phyloP scores from a whole-genome alignment of 1,140 invertebrate genomes.

The Oreohelix idahoensis region DNA sequence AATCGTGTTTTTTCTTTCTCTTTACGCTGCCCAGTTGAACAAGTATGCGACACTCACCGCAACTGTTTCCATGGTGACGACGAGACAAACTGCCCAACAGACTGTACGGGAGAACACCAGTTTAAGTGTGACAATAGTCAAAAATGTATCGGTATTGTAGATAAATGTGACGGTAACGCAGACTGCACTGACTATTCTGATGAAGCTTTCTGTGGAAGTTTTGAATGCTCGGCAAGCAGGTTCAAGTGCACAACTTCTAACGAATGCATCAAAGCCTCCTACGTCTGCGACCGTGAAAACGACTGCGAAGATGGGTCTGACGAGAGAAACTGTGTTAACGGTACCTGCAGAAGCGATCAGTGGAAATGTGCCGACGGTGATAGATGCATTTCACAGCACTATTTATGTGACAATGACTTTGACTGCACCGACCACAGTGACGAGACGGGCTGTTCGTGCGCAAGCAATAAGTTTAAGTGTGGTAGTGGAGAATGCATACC shows the following conservation, averaged over 20 bases:
- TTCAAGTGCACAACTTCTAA: background rate
- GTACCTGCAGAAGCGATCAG: slow-evolving; percentile 39
- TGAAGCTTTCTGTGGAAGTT: background rate
- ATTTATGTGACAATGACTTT: slow-evolving; percentile 72
- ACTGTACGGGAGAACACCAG: background rate
- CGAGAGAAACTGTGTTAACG: slow-evolving; percentile 47
- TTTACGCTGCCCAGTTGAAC: background rate
- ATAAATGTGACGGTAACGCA: background rate
- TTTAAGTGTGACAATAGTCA: background rate
- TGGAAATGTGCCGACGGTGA: slow-evolving; percentile 37
- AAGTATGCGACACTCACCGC: background rate
- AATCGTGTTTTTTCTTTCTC: background rate
- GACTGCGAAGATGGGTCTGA: slow-evolving; percentile 56
- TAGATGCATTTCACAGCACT: background rate
- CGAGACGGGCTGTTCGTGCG: slow-evolving; percentile 37
- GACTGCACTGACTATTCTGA: background rate
- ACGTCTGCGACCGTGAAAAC: slow-evolving; percentile 50
- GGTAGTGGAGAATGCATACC: slow-evolving; percentile 8
- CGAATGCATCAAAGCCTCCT: slow-evolving; percentile 43
- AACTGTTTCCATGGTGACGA: background rate
- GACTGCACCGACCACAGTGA: slow-evolving; percentile 77
- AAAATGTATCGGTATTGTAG: slow-evolving; percentile 1
- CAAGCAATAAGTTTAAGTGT: background rate
- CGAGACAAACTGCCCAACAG: background rate
- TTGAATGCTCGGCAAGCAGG: background rate